Base-by-base conservation (phyloP, 1,140 invertebrate genomes). In the Hirudo medicinalis region DNA sequence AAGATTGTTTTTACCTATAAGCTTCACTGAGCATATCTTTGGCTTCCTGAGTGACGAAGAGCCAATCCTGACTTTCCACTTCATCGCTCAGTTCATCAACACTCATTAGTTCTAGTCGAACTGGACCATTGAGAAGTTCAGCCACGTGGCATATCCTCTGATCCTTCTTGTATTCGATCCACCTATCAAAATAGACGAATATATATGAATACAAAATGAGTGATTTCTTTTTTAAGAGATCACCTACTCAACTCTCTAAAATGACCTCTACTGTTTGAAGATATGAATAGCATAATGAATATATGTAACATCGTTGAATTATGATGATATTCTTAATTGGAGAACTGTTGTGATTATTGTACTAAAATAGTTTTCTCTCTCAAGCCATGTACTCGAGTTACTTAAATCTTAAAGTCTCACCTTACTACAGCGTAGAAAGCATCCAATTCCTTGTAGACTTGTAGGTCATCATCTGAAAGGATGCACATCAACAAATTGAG, bases 51-150 rank as follows among this genome's bases (percentile, higher is more conserved):
- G 0, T 63, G 20, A 22, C 22, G 29, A 63, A 63, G 22, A 63
- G 22, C 57, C 57, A 63, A 63, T 63, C 57, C 57, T 63, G 57
- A 32, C 57, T 63, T 32, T 63, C 57, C 57, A 63, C 57, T 32
- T 63, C 57, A n/a, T 63, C 57, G 29, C 29, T 63, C 57, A 63
- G 57, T 63, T 63, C 57, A 22, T 63, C 57, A 9, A 63, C 57
- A 6, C 22, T 25, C 57, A 63, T 63, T 32, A 63, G 19, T 32
- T 63, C 57, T 15, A 63, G 29, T 32, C 57, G 22, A n/a, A 63
- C 57, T 63, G 57, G 57, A 63, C 57, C 57, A 15, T 63, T 63
- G 3, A 63, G 9, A 22, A 63, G 57, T 25, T 63, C 57, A 13
- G 57, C 57, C 29, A 63, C 57, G 17, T 63, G 57, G 22, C 29